Percentiles rank a stretch among this genome's conserved stretches.
These are phyloP conservation scores for Camponotus fellah DNA, from an alignment of 2,888 invertebrate species.

Conservation along the genomic window DNA sequence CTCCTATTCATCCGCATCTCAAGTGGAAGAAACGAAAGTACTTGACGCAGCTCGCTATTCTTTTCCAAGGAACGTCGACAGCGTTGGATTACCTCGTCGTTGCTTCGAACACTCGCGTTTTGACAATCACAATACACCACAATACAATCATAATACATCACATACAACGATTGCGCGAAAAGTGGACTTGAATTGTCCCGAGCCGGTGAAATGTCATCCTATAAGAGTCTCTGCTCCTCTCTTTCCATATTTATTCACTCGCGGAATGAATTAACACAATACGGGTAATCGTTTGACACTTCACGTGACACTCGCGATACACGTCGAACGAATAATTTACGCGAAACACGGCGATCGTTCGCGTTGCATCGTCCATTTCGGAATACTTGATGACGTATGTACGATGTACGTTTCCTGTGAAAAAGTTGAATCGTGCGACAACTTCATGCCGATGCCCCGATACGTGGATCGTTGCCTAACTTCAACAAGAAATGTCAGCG, in stretches of 20 bases:
- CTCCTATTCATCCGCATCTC: neutral
- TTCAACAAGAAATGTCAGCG: neutral
- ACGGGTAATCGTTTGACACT: neutral
- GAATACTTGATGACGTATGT: neutral
- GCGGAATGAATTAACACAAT: neutral
- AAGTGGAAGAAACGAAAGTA: neutral
- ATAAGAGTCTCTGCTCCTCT: neutral
- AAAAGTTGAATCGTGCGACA: neutral
- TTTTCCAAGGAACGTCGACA: neutral
- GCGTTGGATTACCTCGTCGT: neutral
- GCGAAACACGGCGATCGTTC: neutral
- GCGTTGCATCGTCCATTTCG: neutral
- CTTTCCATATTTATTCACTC: neutral
- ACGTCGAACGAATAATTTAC: neutral
- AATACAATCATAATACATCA: neutral
- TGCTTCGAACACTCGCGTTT: neutral
- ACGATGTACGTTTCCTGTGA: neutral
- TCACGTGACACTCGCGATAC: neutral
- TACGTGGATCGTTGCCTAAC: neutral
- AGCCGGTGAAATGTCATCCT: neutral
- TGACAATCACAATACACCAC: neutral
- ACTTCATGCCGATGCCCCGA: neutral
- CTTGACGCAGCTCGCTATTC: neutral
- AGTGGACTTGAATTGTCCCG: neutral
- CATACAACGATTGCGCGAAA: neutral